phyloP scores from a whole-genome alignment of 2,797 vertebrate species.

The Antennarius maculatus region DNA sequence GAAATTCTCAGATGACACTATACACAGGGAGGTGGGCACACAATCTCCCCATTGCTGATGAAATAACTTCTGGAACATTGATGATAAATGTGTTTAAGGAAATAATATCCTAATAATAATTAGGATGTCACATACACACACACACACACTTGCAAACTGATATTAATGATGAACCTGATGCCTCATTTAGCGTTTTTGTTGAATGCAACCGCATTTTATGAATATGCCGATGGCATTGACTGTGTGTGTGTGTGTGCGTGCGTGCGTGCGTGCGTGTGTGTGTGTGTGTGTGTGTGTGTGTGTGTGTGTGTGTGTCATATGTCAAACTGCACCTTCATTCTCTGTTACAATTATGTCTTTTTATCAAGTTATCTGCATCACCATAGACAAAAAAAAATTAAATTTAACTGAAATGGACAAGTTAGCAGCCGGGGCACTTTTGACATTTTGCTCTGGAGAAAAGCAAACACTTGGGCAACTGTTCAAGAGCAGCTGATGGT shows the following conservation, averaged over 20 bases:
- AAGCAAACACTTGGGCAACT: too few species aligned
- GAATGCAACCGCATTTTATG: neutral
- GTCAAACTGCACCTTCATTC: constrained; percentile 58
- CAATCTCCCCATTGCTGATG: constrained; percentile 17
- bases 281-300: too few species aligned
- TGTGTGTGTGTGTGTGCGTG: neutral
- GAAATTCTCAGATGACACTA: neutral
- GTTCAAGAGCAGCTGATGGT: too few species aligned
- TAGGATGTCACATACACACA: too few species aligned
- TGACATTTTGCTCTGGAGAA: too few species aligned
- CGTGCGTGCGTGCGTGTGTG: too few species aligned
- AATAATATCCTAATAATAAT: too few species aligned
- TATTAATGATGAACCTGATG: constrained; percentile 11
- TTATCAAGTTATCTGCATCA: too few species aligned
- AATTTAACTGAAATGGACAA: too few species aligned
- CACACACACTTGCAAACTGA: constrained; percentile 6
- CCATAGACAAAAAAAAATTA: too few species aligned
- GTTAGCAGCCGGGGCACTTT: too few species aligned
- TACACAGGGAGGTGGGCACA: constrained; percentile 9
- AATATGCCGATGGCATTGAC: too few species aligned
- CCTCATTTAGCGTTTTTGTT: constrained; percentile 15
- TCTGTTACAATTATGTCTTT: neutral
- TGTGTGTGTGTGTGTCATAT: constrained; percentile 17
- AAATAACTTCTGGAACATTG: constrained; percentile 50
- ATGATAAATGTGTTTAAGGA: constrained; percentile 54